Percentiles rank a stretch among this genome's conserved stretches.
Conservation (phyloP, 2,888 invertebrate species). For the Eurois occulta region DNA sequence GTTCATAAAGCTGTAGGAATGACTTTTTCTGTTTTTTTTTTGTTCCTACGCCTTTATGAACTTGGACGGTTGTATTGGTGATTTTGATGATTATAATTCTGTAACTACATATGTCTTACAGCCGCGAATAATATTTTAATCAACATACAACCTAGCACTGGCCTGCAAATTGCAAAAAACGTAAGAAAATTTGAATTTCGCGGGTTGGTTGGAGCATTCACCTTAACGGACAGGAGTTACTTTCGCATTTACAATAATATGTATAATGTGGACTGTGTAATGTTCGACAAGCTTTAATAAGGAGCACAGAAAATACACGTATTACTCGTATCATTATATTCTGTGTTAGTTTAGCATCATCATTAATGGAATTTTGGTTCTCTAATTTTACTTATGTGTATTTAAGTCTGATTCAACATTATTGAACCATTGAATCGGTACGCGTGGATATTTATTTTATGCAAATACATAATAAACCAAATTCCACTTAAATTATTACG, state of each 20-base stretch:
- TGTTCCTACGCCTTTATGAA: no score
- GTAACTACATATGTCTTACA: no score
- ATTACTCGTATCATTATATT: conserved; percentile 17
- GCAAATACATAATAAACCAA: background rate
- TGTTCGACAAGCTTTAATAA: conserved; percentile 18
- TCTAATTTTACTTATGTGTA: background rate
- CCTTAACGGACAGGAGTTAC: no score
- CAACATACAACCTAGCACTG: no score
- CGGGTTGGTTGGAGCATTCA: no score
- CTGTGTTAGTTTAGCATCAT: conserved; percentile 13
- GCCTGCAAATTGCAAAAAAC: no score
- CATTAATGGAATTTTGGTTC: conserved; percentile 20
- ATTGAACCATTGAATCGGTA: background rate
- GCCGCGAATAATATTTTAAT: no score
- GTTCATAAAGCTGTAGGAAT: no score
- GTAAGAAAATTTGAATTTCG: no score
- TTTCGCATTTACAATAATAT: background rate
- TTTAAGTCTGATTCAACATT: conserved; percentile 31
- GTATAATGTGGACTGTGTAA: background rate
- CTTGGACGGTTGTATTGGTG: no score
- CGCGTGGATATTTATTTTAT: background rate
- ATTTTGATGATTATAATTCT: no score
- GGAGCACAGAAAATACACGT: background rate
- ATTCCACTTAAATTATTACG: background rate
- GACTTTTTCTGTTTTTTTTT: no score